Base-by-base conservation (phyloP, 2,888 invertebrate species). In the Andrena flavipes region DNA sequence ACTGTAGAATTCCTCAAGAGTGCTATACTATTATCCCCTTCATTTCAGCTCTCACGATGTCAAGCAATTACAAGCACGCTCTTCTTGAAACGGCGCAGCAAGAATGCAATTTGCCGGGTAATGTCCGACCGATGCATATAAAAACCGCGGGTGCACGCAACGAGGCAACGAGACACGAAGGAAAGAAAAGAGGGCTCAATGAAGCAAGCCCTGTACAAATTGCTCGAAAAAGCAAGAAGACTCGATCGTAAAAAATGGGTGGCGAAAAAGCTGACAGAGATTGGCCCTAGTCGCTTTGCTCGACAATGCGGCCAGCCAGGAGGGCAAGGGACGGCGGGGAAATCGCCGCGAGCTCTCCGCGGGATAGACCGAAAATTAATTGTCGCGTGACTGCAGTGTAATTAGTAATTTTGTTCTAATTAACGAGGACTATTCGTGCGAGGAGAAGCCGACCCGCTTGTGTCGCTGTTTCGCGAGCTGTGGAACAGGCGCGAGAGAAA, bases 391-490 rank as follows among this genome's bases (percentile, higher is more conserved):
- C 48, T 49, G 49, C 56, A 51, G 69, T 51, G 84, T 88, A 87
- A 87, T 87, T 88, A 88, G 87, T 84, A 82, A 87, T 88, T 84
- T 82, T 80, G 82, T 80, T 76, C 84, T 82, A 87, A 87, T 87
- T 88, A 88, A 81, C 77, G 73, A 68, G 76, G 69, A 79, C 74
- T 74, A 69, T 60, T 74, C 67, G 56, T 51, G 63, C n/a, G 65
- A 35, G 51, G 20, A 63, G 64, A 63, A 77, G 60, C 23, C 35
- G 49, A 54, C 54, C 3, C 35, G 51, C 6, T 13, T n/a, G 48
- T 16, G 54, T 1, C 7, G 4, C 23, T n/a, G 51, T 77, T 68
- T 49, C 8, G 49, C 29, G 51, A 10, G 56, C 8, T 23, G 20
- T 16, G 29, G 42, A 65, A 63, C 76, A 42, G 65, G 29, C 51